Evolutionary conservation across 2,888 invertebrate species (phyloP).

Genomic region (Pseudococcus viburni): DNA sequence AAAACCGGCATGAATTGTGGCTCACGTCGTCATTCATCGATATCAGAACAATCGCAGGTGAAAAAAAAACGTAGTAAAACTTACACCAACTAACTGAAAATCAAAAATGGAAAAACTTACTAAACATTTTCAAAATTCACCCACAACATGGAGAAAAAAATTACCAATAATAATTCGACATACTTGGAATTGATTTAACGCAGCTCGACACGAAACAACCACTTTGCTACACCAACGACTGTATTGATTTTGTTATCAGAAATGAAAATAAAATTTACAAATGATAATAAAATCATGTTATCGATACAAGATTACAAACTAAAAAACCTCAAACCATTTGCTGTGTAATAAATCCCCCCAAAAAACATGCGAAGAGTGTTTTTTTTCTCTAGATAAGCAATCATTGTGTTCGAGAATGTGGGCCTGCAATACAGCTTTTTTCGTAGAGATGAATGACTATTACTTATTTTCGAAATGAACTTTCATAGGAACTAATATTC

Average conservation of each 20-base stretch:
- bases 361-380: neutral
- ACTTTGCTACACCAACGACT: conserved; percentile 19
- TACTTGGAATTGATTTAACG: neutral
- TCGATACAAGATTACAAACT: conserved; percentile 10
- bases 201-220: conserved; percentile 7
- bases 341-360: neutral
- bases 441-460: neutral
- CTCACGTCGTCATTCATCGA: neutral
- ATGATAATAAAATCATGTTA: conserved; percentile 30
- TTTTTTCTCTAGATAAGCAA: neutral
- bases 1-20: neutral
- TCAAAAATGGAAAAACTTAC: neutral
- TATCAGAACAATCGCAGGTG: neutral
- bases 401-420: neutral
- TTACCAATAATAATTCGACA: neutral
- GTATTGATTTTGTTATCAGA: conserved; percentile 29
- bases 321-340: conserved; percentile 11
- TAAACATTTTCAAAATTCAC: neutral
- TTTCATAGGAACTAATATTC: neutral
- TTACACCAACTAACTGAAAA: neutral
- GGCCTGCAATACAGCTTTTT: neutral
- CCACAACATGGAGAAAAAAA: neutral
- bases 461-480: neutral
- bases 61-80: neutral
- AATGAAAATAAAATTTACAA: conserved; percentile 42